Evolutionary conservation across 2,797 vertebrate genomes (phyloP), one percentile per base, ranked within the genome.

Genomic region (Steatocranus sp.): DNA sequence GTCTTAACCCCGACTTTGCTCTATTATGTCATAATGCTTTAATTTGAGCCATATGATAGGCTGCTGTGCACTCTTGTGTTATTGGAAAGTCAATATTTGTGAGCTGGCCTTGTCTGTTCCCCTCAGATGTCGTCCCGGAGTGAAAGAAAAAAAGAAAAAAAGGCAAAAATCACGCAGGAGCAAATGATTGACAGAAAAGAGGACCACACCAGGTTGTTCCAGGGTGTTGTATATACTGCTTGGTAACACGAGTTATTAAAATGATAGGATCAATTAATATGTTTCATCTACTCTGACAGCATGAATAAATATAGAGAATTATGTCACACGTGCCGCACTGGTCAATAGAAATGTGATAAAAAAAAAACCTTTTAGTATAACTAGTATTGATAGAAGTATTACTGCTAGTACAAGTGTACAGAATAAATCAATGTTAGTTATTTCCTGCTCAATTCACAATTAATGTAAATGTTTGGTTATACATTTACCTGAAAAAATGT

Each of bases 21-120:
- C 92, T 93, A 91, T 93, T 95, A 94, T 94, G 91, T 92, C 92
- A 93, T 95, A 95, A 95, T 93, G 91, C 92, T 94, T 93, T 95
- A 94, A 95, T 95, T 91, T 78, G 46, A 93, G 89, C 91, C 94
- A 94, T 94, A 95, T 92, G 94, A 94, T 91, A 83, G 85, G 90
- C 91, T 85, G 87, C 91, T 86, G 91, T 87, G 80, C 86, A 83
- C 91, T 88, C 81, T 53, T 83, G 77, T 88, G 89, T 93, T 92
- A 93, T 92, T 93, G 88, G 86, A 93, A 91, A 94, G 94, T 94
- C 91, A 93, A 92, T 91, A 91, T 95, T 92, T 92, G 88, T 84
- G 83, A 93, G 89, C 75, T 74, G 81, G 80, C 77, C 88, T 80
- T 87, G 87, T 87, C 82, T 78, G 68, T 83, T 87, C 80, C 54